Conservation (phyloP, 2,888 invertebrate species). For the Trachelus tabidus region DNA sequence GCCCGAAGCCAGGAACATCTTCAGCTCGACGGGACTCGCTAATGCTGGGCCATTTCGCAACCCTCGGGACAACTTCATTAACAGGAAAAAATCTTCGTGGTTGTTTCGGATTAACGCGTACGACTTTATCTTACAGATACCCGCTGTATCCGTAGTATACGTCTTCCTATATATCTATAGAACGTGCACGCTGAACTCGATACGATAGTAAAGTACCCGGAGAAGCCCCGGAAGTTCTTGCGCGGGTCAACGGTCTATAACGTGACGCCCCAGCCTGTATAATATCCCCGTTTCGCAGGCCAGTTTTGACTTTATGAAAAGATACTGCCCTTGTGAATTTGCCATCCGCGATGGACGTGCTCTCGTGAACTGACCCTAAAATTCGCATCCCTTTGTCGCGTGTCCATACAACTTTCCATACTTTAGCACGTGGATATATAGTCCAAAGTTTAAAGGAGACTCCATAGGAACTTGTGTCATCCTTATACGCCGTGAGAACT, state of each 20-base stretch:
- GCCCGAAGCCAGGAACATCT: slow-evolving; percentile 34
- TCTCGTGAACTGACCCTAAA: not conserved
- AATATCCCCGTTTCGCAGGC: not conserved
- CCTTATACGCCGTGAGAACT: not conserved
- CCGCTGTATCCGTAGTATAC: not conserved
- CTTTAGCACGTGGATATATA: not conserved
- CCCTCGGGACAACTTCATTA: slow-evolving; percentile 46
- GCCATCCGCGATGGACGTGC: not conserved
- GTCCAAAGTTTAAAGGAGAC: not conserved
- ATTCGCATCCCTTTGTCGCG: not conserved
- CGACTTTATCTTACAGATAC: not conserved
- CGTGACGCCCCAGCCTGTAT: not conserved
- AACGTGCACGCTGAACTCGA: not conserved
- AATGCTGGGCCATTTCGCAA: slow-evolving; percentile 36
- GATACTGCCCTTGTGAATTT: not conserved
- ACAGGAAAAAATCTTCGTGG: slow-evolving; percentile 31
- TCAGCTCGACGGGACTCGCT: slow-evolving; percentile 26
- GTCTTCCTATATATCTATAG: not conserved
- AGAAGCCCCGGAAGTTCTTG: slow-evolving; percentile 19
- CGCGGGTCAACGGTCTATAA: slow-evolving; percentile 22
- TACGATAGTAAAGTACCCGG: slow-evolving; percentile 8
- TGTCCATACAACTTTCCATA: not conserved
- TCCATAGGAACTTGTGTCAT: not conserved
- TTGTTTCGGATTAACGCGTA: slow-evolving; percentile 18
- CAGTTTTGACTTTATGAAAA: not conserved